A percentile compares a stretch with the other conserved stretches of the same genome.
These are phyloP conservation scores for Coendou prehensilis DNA, from an alignment of 2,797 vertebrate genomes.

Conservation along the genomic window DNA sequence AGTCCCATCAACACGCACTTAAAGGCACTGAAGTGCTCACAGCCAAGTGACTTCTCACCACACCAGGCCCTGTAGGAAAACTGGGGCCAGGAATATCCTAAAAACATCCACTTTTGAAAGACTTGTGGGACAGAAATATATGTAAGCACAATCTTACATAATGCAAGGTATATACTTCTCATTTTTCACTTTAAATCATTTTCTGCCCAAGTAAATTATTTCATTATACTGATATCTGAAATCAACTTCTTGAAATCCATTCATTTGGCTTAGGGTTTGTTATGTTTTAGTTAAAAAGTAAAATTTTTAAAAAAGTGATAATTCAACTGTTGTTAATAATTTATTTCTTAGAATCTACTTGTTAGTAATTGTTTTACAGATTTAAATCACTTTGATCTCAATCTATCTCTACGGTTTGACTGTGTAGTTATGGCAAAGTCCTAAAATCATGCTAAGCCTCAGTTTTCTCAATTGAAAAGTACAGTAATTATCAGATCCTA, in stretches of 20 bases:
- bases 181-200: not conserved
- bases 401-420: not conserved
- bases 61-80: not conserved
- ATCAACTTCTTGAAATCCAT: not conserved
- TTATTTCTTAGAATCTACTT: not conserved
- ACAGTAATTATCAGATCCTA: not conserved
- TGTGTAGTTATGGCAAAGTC: not conserved
- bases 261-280: not conserved
- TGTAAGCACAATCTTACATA: not conserved
- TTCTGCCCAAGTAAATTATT: not conserved
- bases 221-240: not conserved
- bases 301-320: not conserved
- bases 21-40: not conserved
- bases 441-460: not conserved
- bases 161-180: accelerated
- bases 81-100: not conserved
- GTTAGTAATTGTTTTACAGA: not conserved
- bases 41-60: not conserved
- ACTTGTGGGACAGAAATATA: not conserved
- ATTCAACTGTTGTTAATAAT: slow-evolving; percentile 12
- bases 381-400: not conserved
- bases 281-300: not conserved
- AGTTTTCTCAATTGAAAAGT: not conserved
- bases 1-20: too few species aligned
- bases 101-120: not conserved